Conservation (phyloP, 1,140 invertebrate species). For the Pissodes strobi region DNA sequence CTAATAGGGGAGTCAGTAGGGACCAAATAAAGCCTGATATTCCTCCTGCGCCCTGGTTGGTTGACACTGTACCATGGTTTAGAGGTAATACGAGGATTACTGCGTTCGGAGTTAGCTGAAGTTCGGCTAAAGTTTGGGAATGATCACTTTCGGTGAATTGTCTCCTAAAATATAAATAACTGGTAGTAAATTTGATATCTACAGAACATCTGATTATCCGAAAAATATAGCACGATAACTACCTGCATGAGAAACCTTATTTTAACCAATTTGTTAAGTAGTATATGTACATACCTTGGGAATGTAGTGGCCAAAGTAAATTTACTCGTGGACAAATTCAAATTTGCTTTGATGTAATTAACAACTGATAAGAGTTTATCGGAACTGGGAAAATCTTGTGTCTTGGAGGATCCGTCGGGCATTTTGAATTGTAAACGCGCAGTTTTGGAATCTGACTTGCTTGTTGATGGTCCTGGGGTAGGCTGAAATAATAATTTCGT, state of each 20-base stretch:
- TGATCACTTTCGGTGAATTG: slow-evolving; percentile 70
- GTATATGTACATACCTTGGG: slow-evolving; percentile 60
- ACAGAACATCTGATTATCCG: too few species aligned
- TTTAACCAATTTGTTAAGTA: too few species aligned
- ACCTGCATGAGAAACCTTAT: too few species aligned
- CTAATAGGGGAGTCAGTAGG: slow-evolving; percentile 56
- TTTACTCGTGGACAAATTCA: slow-evolving; percentile 59
- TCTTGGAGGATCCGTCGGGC: slow-evolving; percentile 69
- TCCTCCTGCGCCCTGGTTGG: slow-evolving; percentile 46
- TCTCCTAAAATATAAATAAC: slow-evolving; percentile 59
- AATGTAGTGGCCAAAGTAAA: slow-evolving; percentile 79
- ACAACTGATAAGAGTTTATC: slow-evolving; percentile 55
- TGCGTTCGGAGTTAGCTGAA: slow-evolving; percentile 78
- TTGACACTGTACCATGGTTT: slow-evolving; percentile 40
- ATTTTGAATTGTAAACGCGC: slow-evolving; percentile 82
- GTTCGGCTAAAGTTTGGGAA: slow-evolving; percentile 64
- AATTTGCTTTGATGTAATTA: slow-evolving; percentile 51
- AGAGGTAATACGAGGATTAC: slow-evolving; percentile 75
- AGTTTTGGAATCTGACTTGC: slow-evolving; percentile 31
- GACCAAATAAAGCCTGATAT: slow-evolving; percentile 55
- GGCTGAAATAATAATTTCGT: too few species aligned
- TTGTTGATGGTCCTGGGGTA: slow-evolving; percentile 25
- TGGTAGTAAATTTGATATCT: too few species aligned
- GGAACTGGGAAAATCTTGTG: slow-evolving; percentile 52
- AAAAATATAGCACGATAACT: too few species aligned